A percentile compares a stretch with the other conserved stretches of the same genome.
phyloP scores from a whole-genome alignment of 2,797 vertebrate genomes.

The Centropyge bicolor region DNA sequence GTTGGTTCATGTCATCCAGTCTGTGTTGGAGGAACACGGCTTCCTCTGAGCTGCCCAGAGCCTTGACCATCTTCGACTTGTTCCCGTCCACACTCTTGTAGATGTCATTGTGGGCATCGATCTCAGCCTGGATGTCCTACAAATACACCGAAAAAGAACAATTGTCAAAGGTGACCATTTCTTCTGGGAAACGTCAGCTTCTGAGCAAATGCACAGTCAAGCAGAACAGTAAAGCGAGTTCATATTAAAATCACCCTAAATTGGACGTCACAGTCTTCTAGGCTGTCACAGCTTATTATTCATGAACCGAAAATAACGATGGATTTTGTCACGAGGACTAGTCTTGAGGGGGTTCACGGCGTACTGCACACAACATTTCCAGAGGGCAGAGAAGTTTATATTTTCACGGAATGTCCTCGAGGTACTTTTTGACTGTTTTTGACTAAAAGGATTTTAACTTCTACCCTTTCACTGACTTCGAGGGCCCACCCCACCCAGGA shows the following conservation, averaged over 20 bases:
- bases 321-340: conserved; percentile 37
- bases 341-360: conserved; percentile 41
- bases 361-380: conserved; percentile 43
- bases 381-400: conserved; percentile 48
- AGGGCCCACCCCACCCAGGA: conserved; percentile 30
- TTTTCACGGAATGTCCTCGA: conserved; percentile 49
- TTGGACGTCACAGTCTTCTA: conserved; percentile 27
- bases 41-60: conserved; percentile 95
- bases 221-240: conserved; percentile 23
- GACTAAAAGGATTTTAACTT: conserved; percentile 42
- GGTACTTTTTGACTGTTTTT: conserved; percentile 40
- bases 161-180: conserved; percentile 1
- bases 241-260: conserved; percentile 26
- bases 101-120: conserved; percentile 99
- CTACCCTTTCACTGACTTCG: conserved; percentile 35
- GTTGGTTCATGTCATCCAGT: conserved; percentile 99
- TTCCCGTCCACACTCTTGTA: conserved; percentile 97
- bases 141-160: conserved; percentile 47
- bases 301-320: conserved; percentile 25
- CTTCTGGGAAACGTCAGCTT: neutral
- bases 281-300: conserved; percentile 43
- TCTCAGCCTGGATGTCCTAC: conserved; percentile 98
- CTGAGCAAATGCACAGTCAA: conserved; percentile 14
- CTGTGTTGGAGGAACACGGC: conserved; percentile 94
- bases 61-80: conserved; percentile 96